Conservation (phyloP, 2,113 vertebrate species). For the Romanogobio albipinnatus region DNA sequence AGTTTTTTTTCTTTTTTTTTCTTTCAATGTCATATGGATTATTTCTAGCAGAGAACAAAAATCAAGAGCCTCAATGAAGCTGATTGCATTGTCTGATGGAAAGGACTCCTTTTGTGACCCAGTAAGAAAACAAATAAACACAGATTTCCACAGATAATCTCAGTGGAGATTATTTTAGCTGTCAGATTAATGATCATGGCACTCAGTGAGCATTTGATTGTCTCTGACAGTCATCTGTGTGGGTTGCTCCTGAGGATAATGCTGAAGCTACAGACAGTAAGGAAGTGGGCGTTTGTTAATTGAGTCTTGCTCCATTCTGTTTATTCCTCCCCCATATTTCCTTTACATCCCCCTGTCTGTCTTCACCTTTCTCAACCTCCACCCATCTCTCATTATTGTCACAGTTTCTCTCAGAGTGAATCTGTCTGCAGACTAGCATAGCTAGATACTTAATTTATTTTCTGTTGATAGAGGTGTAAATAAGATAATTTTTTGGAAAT, state of each 20-base stretch:
- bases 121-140: neutral
- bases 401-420: neutral
- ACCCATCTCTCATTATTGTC: neutral
- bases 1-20: too few species aligned
- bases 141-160: neutral
- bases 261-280: slow-evolving; percentile 18
- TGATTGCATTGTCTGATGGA: neutral
- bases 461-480: neutral
- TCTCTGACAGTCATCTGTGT: slow-evolving; percentile 3
- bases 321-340: slow-evolving; percentile 6
- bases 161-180: neutral
- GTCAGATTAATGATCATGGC: slow-evolving; percentile 17
- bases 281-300: slow-evolving; percentile 49
- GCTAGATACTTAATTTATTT: neutral
- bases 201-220: neutral
- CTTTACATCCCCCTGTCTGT: slow-evolving; percentile 9
- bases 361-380: neutral
- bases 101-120: neutral
- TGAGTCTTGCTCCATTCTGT: slow-evolving; percentile 22
- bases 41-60: neutral
- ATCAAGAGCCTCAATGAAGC: neutral
- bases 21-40: neutral
- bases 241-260: slow-evolving; percentile 32
- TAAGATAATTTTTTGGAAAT: neutral
- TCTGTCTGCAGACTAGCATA: neutral